A percentile compares a stretch with the other conserved stretches of the same genome.
These are phyloP conservation scores for Bombylius major DNA, from an alignment of 2,888 invertebrate species.

Conservation along the genomic window DNA sequence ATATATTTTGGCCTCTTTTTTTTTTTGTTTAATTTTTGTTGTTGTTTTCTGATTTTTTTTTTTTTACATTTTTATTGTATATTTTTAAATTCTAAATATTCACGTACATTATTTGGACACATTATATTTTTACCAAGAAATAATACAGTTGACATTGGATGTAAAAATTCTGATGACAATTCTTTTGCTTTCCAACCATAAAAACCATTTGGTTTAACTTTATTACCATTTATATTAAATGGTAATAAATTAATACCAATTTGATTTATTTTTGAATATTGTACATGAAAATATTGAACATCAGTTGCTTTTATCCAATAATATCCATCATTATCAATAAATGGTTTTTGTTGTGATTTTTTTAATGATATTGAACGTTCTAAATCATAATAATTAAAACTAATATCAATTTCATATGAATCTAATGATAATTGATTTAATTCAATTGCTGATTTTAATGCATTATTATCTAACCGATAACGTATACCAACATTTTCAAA, in stretches of 20 bases:
- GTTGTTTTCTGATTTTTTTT: too few relatives aligned
- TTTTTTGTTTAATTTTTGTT: too few relatives aligned
- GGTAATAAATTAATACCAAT: conserved; percentile 71
- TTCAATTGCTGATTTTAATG: conserved; percentile 71
- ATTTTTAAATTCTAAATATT: conserved; percentile 69
- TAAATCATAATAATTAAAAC: conserved; percentile 63
- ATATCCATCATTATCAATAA: conserved; percentile 68
- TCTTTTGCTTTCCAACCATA: conserved; percentile 63
- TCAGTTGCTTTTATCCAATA: conserved; percentile 85
- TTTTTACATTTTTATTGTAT: conserved; percentile 18
- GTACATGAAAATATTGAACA: conserved; percentile 76
- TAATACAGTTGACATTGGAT: conserved; percentile 73
- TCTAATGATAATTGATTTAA: conserved; percentile 49
- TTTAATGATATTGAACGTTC: conserved; percentile 57
- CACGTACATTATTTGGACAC: conserved; percentile 78
- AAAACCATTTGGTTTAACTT: conserved; percentile 78
- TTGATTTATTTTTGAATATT: conserved; percentile 63
- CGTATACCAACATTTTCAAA: conserved; percentile 67
- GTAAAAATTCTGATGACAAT: conserved; percentile 76
- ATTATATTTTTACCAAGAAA: conserved; percentile 72
- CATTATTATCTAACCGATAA: conserved; percentile 82
- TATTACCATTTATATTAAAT: conserved; percentile 70
- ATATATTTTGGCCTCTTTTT: too few relatives aligned
- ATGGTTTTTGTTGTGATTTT: conserved; percentile 50
- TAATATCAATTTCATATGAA: conserved; percentile 85